Evolutionary conservation across 2,888 invertebrate species (phyloP).

Genomic region (Heliconius ismenius): DNA sequence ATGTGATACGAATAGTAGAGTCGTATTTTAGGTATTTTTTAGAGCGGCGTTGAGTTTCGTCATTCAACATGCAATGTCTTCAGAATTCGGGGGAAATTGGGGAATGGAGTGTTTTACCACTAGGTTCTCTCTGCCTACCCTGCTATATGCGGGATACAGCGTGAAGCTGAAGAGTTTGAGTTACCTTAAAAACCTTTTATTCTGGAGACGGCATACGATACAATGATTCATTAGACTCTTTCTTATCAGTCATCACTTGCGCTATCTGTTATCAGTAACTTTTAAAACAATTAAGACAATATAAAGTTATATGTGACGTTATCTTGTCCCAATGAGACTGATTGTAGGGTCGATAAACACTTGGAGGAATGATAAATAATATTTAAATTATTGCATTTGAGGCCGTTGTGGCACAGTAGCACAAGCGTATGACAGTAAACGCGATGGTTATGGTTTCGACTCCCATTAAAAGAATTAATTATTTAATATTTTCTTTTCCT

Average conservation of each 20-base stretch:
- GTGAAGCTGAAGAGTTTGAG: too few relatives aligned
- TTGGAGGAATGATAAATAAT: background rate
- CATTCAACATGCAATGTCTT: too few relatives aligned
- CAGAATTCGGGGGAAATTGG: too few relatives aligned
- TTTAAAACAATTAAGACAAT: slow-evolving; percentile 5
- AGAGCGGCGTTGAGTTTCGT: too few relatives aligned
- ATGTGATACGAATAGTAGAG: background rate
- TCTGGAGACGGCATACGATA: background rate
- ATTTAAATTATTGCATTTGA: background rate
- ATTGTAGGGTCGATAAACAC: background rate
- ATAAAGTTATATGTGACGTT: background rate
- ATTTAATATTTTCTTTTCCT: background rate
- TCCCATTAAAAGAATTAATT: background rate
- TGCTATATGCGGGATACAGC: too few relatives aligned
- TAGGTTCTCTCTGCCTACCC: too few relatives aligned
- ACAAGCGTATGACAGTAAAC: background rate
- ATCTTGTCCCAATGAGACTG: background rate
- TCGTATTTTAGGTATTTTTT: background rate
- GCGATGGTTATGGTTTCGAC: background rate
- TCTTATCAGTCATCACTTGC: background rate
- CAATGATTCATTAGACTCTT: background rate
- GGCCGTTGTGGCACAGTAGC: background rate
- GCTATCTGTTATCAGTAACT: background rate
- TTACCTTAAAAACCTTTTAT: background rate
- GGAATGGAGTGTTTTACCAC: too few relatives aligned